Conservation (phyloP, 2,888 invertebrate species). For the Tetragonisca angustula region DNA sequence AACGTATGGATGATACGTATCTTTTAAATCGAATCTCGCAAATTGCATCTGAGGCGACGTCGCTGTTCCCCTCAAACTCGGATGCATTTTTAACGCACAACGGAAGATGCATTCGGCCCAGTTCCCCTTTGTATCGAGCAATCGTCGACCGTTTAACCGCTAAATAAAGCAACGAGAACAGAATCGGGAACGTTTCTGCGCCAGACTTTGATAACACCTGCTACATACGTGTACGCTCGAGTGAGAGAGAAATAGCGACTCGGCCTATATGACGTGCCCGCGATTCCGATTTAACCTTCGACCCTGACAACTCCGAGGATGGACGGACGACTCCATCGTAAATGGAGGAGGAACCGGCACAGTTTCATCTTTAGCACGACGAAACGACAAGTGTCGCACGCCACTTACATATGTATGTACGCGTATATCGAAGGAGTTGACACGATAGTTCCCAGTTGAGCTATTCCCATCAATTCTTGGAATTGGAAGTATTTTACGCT, state of each 20-base stretch:
- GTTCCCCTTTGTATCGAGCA: not conserved
- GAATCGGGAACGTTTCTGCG: constrained; percentile 9
- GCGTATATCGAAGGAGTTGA: constrained; percentile 55
- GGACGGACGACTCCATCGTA: not conserved
- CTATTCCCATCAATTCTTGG: too few relatives aligned
- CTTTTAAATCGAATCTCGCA: constrained; percentile 37
- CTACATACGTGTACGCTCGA: too few relatives aligned
- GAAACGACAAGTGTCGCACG: constrained; percentile 27
- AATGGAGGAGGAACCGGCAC: constrained; percentile 26
- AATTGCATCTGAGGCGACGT: constrained; percentile 25
- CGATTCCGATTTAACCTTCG: constrained; percentile 55
- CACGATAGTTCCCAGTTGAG: not conserved
- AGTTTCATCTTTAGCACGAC: constrained; percentile 34
- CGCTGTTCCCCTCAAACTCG: not conserved
- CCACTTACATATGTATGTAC: constrained; percentile 12
- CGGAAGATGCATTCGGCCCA: not conserved
- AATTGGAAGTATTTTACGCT: too few relatives aligned
- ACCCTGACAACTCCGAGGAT: constrained; percentile 23
- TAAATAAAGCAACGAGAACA: constrained; percentile 34
- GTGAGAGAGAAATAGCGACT: not conserved
- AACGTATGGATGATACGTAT: not conserved
- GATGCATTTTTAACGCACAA: not conserved
- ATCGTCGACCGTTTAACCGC: constrained; percentile 10
- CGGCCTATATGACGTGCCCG: constrained; percentile 6
- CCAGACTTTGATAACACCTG: constrained; percentile 10